Evolutionary conservation across 1,140 invertebrate species (phyloP).

Genomic region (Platyscapa corneri): DNA sequence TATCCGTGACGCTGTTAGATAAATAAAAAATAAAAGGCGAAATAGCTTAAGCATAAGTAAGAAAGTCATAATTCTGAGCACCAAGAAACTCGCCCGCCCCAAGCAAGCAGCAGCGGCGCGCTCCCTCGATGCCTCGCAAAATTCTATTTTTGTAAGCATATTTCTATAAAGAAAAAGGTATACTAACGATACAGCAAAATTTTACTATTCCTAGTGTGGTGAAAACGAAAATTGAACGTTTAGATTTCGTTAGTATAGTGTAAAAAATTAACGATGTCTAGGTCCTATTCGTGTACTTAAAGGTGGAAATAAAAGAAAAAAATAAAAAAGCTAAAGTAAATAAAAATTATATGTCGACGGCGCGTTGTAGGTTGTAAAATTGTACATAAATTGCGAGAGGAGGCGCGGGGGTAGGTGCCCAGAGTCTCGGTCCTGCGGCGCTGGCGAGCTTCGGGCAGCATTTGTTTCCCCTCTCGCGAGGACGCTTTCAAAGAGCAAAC

Average conservation of each 20-base stretch:
- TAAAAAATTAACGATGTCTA: slow-evolving; percentile 76
- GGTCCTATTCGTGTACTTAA: slow-evolving; percentile 75
- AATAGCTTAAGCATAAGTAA: slow-evolving; percentile 33
- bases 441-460: slow-evolving; percentile 50
- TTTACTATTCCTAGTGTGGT: slow-evolving; percentile 75
- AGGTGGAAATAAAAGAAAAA: slow-evolving; percentile 55
- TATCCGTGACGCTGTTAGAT: slow-evolving; percentile 26
- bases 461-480: slow-evolving; percentile 4
- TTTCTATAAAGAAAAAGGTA: slow-evolving; percentile 74
- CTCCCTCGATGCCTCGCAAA: slow-evolving; percentile 71
- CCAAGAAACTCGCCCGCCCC: slow-evolving; percentile 68
- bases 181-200: slow-evolving; percentile 76
- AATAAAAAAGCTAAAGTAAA: slow-evolving; percentile 56
- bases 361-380: slow-evolving; percentile 74
- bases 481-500: slow-evolving; percentile 50
- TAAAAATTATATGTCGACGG: slow-evolving; percentile 74
- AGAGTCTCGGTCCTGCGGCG: slow-evolving; percentile 55
- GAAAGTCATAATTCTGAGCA: slow-evolving; percentile 54
- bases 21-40: slow-evolving; percentile 46
- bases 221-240: slow-evolving; percentile 75
- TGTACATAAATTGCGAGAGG: slow-evolving; percentile 76
- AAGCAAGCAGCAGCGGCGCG: slow-evolving; percentile 64
- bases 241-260: slow-evolving; percentile 76
- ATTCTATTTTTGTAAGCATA: slow-evolving; percentile 77
- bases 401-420: slow-evolving; percentile 59